A percentile compares a stretch with the other conserved stretches of the same genome.
Conservation (phyloP, 2,797 vertebrate species). For the Microhierax caerulescens region DNA sequence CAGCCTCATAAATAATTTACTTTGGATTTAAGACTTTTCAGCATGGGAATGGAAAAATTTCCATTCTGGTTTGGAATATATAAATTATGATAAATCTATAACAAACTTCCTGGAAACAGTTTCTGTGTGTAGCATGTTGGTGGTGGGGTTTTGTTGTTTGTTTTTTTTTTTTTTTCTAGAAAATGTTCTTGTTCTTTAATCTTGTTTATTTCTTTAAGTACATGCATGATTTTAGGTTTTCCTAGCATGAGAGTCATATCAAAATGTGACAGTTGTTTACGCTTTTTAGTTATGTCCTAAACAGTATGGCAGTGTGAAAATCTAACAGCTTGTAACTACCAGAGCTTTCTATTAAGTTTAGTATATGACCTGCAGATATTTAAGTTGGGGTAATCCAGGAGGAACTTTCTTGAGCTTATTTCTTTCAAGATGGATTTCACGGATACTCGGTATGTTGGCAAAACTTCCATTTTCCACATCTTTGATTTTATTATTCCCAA, state of each 20-base stretch:
- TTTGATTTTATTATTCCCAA: conserved; percentile 93
- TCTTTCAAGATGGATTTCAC: conserved; percentile 91
- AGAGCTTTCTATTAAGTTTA: background rate
- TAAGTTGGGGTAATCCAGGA: conserved; percentile 85
- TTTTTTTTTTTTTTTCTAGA: background rate
- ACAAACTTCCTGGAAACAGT: background rate
- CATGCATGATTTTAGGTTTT: background rate
- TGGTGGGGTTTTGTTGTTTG: background rate
- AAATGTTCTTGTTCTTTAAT: background rate
- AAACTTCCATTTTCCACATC: conserved; percentile 94
- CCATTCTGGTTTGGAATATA: background rate
- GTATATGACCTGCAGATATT: conserved; percentile 87
- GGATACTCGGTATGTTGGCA: conserved; percentile 82
- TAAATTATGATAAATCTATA: background rate
- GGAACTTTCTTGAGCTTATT: conserved; percentile 93
- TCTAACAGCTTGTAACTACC: background rate
- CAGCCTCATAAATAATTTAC: background rate
- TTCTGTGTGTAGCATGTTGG: background rate
- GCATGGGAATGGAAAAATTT: background rate
- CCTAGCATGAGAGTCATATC: background rate
- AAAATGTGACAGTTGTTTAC: background rate
- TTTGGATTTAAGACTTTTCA: background rate
- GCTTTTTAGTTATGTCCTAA: background rate
- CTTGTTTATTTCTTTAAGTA: background rate
- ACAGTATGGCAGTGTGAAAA: background rate